Evolutionary conservation across 2,888 invertebrate species (phyloP).

Genomic region (Deroplatys truncata): DNA sequence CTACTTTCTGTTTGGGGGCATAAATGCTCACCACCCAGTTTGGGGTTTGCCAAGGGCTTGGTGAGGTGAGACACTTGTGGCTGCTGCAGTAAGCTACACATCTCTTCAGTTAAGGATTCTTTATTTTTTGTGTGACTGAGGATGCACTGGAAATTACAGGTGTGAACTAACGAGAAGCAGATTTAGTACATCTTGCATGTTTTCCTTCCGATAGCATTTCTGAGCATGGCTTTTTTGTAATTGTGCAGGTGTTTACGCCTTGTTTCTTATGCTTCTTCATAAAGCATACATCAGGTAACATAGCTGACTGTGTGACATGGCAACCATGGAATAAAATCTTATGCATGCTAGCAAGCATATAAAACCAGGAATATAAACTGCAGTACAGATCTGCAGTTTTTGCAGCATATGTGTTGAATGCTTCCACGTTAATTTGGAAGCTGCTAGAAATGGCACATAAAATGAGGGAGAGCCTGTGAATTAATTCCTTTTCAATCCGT

Average conservation of each 20-base stretch:
- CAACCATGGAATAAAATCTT: conserved; percentile 35
- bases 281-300: conserved; percentile 35
- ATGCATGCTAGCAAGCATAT: conserved; percentile 37
- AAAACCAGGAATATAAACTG: no score
- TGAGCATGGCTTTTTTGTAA: conserved; percentile 33
- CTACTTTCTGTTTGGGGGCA: no score
- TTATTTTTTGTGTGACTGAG: no score
- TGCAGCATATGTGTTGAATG: conserved; percentile 33
- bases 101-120: no score
- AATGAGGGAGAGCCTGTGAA: conserved; percentile 34
- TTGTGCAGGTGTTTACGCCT: conserved; percentile 33
- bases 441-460: conserved; percentile 34
- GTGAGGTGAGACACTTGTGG: no score
- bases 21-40: no score
- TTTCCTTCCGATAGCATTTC: conserved; percentile 31
- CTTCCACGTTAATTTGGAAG: conserved; percentile 33
- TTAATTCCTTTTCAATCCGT: conserved; percentile 33
- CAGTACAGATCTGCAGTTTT: conserved; percentile 33
- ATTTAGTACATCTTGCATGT: not conserved
- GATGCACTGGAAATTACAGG: no score
- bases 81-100: no score
- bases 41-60: no score
- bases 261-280: conserved; percentile 38
- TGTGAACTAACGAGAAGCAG: no score
- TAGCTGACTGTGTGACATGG: conserved; percentile 32